Evolutionary conservation across 2,888 invertebrate species (phyloP).

Genomic region (Eilema sororculum): DNA sequence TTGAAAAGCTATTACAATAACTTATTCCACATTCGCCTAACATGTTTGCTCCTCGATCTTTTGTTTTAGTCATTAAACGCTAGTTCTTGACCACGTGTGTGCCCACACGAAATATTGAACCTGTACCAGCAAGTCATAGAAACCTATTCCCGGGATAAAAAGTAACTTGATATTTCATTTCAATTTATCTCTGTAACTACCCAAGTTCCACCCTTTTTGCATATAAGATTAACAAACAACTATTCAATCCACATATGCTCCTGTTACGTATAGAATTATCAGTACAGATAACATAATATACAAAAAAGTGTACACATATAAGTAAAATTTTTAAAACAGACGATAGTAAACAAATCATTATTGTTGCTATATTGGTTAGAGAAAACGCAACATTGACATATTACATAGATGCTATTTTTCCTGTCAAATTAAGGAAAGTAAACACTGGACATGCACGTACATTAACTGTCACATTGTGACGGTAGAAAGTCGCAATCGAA

Average conservation of each 20-base stretch:
- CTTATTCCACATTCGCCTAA: neutral
- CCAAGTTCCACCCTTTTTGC: too few species aligned
- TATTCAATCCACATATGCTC: neutral
- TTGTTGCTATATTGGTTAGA: neutral
- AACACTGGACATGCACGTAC: constrained; percentile 57
- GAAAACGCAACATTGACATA: neutral
- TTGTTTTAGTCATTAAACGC: neutral
- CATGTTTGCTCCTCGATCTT: neutral
- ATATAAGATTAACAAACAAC: neutral
- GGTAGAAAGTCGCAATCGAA: constrained; percentile 72
- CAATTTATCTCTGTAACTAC: too few species aligned
- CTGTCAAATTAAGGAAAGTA: constrained; percentile 16
- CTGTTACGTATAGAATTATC: neutral
- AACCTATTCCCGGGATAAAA: neutral
- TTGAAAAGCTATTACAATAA: constrained; percentile 3
- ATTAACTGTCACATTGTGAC: constrained; percentile 59
- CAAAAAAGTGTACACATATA: neutral
- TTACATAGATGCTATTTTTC: constrained; percentile 9
- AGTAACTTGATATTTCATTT: neutral
- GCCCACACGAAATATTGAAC: too few species aligned
- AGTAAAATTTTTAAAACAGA: neutral
- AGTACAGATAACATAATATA: neutral
- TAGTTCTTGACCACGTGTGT: neutral
- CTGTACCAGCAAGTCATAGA: neutral
- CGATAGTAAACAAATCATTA: neutral